Base-by-base conservation (phyloP, 2,797 vertebrate genomes). In the Ceyx erithaca region DNA sequence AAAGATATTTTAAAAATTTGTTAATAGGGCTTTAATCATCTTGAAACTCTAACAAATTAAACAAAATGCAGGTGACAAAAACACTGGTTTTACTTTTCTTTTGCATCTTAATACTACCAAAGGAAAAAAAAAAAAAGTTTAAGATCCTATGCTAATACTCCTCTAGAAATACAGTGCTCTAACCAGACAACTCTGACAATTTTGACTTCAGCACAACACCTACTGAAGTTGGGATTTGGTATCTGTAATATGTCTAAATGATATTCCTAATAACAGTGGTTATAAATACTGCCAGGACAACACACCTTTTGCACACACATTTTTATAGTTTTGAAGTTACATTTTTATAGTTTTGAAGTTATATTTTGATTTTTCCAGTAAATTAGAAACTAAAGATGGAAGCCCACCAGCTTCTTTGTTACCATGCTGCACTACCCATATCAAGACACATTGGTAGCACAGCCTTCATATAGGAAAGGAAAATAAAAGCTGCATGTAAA, bases 361-460 rank as follows among this genome's bases (percentile, higher is more conserved):
- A 68, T 2, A 46, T 0, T 0, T 23, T 1, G 0, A 6, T 73
- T 82, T 73, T 20, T 67, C 17, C 15, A 48, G 26, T 7, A 67
- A 66, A 58, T 37, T 46, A 69, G 19, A 82, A 80, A 63, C 20
- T 73, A 59, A 77, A 72, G 77, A 57, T 46, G 25, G 15, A 81
- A 67, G 20, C 52, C 22, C 30, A 59, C 10, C 18, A 63, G 31
- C 51, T 92, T 72, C 26, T 72, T 88, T 52, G 30, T 61, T 71
- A 76, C 43, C 1, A 14, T 48, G 41, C 9, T 37, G 28, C 35
- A 59, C 5, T 11, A 35, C 17, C 48, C 11, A 18, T 31, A 51
- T 8, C 12, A 68, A 76, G 37, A 80, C 6, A 45, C 14, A 25
- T 10, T 49, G 51, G 8, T 63, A 21, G 22, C 31, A 35, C 2